Base-by-base conservation (phyloP, 1,140 invertebrate genomes). In the Lucilia sericata region DNA sequence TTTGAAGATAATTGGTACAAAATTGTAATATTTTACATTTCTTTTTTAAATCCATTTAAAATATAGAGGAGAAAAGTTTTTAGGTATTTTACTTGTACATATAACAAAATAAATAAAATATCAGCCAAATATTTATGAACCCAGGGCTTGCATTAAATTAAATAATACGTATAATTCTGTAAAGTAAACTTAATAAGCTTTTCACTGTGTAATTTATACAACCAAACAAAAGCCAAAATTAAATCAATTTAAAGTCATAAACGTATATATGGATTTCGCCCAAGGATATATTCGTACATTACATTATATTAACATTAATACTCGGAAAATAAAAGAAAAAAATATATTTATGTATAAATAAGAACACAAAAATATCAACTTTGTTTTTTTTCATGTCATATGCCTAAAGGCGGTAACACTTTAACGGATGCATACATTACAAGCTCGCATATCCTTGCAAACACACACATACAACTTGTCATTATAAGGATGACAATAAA, bases 401-500 rank as follows among this genome's bases (percentile, higher is more conserved):
- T 70, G 55, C 65, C 65, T 70, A 21, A 70, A 21, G 65, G 65
- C 65, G 21, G 42, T 70, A 70, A 70, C 65, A 70, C 65, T 70
- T 70, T 70, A 70, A 70, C 65, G 19, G 12, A 70, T 25, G 19
- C 8, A 70, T 70, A 14, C 17, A 55, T 12, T 7, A 70, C 21
- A 70, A 70, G n/a, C 65, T 21, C 19, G 65, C 65, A 70, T 70
- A 70, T 25, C 65, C n/a, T 19, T 21, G 12, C 51, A 42, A 2
- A 42, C 42, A 7, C 42, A 42, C 42, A 42, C 42, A 42, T 8
- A 74, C 12, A 74, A n/a, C 30, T 36, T n/a, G 14, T 70, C 81
- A 70, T 60, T 81, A 80, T 80, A 82, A 74, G 78, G 55, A 74
- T 84, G 51, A 80, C 55, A 84, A 84, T 84, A 74, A 81, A 84